A percentile compares a stretch with the other conserved stretches of the same genome.
phyloP scores from a whole-genome alignment of 2,888 invertebrate genomes.

The Phyto melanocephala region DNA sequence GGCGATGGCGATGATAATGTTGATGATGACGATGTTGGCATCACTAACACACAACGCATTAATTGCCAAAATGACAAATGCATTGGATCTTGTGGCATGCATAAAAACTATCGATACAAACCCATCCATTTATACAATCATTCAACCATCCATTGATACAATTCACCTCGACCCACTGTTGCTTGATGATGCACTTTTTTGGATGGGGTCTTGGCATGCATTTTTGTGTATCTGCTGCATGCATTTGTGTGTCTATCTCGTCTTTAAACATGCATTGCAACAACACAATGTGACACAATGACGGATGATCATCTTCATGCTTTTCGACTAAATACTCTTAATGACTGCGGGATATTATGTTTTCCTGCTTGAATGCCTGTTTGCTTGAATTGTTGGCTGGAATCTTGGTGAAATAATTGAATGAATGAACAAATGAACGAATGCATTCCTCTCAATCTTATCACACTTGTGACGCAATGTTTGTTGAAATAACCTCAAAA shows the following conservation, averaged over 20 bases:
- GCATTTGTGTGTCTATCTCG: neutral
- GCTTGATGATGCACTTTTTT: conserved; percentile 18
- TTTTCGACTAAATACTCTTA: conserved; percentile 60
- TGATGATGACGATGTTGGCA: conserved; percentile 26
- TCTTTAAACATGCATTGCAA: conserved; percentile 30
- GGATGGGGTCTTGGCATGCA: conserved; percentile 26
- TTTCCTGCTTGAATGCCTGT: conserved; percentile 2
- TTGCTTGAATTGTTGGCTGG: conserved; percentile 42
- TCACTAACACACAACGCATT: conserved; percentile 41
- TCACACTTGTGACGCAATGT: conserved; percentile 3
- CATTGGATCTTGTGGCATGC: conserved; percentile 51
- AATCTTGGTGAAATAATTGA: conserved; percentile 25
- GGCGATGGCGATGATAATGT: neutral
- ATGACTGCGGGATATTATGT: conserved; percentile 60
- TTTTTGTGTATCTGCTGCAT: neutral
- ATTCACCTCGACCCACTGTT: conserved; percentile 37
- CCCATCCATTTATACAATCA: conserved; percentile 21
- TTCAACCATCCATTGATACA: conserved; percentile 17
- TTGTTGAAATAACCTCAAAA: neutral
- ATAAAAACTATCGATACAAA: conserved; percentile 46
- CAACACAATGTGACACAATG: conserved; percentile 62
- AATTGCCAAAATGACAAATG: conserved; percentile 64
- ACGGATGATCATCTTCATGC: conserved; percentile 61
- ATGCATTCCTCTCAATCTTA: conserved; percentile 36
- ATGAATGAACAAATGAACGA: conserved; percentile 24